phyloP scores from a whole-genome alignment of 2,113 vertebrate genomes.

The Caretta caretta region DNA sequence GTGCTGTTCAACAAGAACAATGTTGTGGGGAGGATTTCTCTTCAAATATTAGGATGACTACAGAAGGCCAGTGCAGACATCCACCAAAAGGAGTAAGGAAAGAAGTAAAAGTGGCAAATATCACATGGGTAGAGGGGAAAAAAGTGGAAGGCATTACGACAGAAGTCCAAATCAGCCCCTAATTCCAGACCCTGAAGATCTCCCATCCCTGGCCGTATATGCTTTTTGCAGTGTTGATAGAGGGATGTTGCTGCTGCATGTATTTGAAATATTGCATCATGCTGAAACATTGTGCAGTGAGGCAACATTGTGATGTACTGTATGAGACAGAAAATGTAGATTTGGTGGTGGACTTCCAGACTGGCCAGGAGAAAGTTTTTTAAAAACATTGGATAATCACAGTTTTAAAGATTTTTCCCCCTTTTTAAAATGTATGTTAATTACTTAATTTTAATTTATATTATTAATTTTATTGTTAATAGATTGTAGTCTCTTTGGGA shows the following conservation, averaged over 20 bases:
- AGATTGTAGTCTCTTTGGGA: background rate
- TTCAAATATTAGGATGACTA: constrained; percentile 12
- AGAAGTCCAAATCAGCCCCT: background rate
- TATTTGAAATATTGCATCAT: background rate
- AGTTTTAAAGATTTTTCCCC: background rate
- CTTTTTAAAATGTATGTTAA: background rate
- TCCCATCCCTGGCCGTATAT: background rate
- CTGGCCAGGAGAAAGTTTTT: background rate
- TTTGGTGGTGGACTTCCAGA: background rate
- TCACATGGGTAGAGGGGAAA: constrained; percentile 29
- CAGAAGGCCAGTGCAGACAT: constrained; percentile 32
- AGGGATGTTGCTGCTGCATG: background rate
- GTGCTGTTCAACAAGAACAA: constrained; percentile 48
- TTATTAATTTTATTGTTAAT: background rate
- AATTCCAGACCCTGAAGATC: background rate
- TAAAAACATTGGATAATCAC: background rate
- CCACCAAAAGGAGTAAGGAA: constrained; percentile 36
- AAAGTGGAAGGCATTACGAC: constrained; percentile 27
- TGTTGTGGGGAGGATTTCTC: background rate
- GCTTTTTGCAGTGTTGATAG: background rate
- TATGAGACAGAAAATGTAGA: constrained; percentile 18
- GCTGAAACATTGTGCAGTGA: constrained; percentile 29
- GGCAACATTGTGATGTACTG: constrained; percentile 26
- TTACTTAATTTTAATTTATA: background rate
- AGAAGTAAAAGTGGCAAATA: constrained; percentile 40